phyloP scores from a whole-genome alignment of 2,113 vertebrate genomes.

The Chitala chitala region DNA sequence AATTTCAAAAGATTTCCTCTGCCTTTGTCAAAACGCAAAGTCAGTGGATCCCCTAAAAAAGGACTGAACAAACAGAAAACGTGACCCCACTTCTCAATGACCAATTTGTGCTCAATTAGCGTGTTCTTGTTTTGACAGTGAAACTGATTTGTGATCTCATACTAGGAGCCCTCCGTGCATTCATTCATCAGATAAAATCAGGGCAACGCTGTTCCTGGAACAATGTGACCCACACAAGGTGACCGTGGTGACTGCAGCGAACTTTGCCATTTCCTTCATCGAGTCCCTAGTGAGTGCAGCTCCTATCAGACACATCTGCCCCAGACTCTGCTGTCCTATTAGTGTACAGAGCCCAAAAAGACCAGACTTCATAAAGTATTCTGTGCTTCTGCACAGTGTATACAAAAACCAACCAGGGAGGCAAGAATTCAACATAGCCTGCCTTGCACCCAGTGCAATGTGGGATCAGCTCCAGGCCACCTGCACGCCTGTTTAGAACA shows the following conservation, averaged over 20 bases:
- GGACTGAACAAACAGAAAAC: neutral
- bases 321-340: neutral
- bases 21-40: no score
- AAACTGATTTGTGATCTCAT: neutral
- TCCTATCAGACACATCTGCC: neutral
- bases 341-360: neutral
- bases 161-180: neutral
- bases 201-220: neutral
- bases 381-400: no score
- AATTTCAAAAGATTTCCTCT: neutral
- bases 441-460: no score
- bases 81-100: neutral
- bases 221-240: neutral
- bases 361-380: neutral
- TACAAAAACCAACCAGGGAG: no score
- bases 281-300: neutral
- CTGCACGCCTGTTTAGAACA: no score
- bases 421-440: neutral
- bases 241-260: neutral
- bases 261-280: neutral
- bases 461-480: no score
- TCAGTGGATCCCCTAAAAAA: no score
- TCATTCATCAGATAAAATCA: slow-evolving; percentile 9
- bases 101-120: neutral
- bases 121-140: neutral